Evolutionary conservation across 2,888 invertebrate genomes (phyloP).

Genomic region (Marasmarcha lunaedactyla): DNA sequence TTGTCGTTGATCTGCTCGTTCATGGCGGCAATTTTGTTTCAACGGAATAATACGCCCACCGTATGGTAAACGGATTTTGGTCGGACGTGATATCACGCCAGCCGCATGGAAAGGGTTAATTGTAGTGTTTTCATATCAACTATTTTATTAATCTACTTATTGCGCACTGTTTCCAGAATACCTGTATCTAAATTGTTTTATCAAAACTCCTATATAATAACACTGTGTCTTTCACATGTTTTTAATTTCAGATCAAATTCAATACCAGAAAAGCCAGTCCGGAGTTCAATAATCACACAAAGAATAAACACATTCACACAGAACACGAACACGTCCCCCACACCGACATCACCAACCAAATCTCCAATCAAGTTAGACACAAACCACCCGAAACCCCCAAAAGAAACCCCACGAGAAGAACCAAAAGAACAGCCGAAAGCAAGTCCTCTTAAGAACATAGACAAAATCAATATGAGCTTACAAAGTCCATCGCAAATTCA

Average conservation of each 20-base stretch:
- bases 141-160: too few species aligned
- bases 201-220: too few species aligned
- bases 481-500: conserved; percentile 64
- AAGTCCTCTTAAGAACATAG: conserved; percentile 57
- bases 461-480: conserved; percentile 59
- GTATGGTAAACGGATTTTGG: too few species aligned
- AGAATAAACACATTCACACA: conserved; percentile 69
- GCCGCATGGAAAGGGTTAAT: too few species aligned
- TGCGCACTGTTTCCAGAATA: too few species aligned
- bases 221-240: too few species aligned
- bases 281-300: conserved; percentile 75
- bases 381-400: conserved; percentile 6
- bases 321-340: conserved; percentile 24
- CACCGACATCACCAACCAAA: conserved; percentile 27
- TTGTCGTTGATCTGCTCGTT: too few species aligned
- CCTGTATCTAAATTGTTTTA: too few species aligned
- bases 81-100: too few species aligned
- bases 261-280: conserved; percentile 75
- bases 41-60: too few species aligned
- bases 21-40: too few species aligned
- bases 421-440: conserved; percentile 34
- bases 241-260: background rate
- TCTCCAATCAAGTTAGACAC: conserved; percentile 25
- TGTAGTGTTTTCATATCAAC: too few species aligned
- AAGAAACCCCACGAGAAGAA: conserved; percentile 23